These are phyloP conservation scores for Bombyx mori DNA, from an alignment of 1,140 invertebrate species.

Conservation along the genomic window DNA sequence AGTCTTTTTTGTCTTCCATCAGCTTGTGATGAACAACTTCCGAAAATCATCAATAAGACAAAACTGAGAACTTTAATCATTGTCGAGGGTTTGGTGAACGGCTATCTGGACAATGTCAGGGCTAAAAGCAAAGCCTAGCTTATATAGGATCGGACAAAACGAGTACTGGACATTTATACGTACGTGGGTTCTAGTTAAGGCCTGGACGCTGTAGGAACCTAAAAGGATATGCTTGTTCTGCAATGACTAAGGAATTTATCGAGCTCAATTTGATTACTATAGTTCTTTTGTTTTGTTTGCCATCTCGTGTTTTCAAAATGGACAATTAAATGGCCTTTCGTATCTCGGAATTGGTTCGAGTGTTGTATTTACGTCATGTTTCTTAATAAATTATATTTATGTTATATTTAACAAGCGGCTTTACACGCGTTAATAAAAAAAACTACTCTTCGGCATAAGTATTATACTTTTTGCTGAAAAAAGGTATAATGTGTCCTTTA, in stretches of 20 bases:
- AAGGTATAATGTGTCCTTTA: too few relatives aligned
- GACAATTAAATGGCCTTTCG: too few relatives aligned
- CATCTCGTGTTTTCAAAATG: too few relatives aligned
- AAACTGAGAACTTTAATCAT: constrained; percentile 2
- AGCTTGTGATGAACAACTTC: background rate
- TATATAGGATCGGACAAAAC: constrained; percentile 53
- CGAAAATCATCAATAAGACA: background rate
- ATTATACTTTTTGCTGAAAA: too few relatives aligned
- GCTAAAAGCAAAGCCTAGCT: constrained; percentile 49
- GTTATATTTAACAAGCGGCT: too few relatives aligned
- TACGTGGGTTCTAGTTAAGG: constrained; percentile 54
- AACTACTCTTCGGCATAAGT: too few relatives aligned
- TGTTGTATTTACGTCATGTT: too few relatives aligned
- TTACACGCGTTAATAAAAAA: too few relatives aligned
- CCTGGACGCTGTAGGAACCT: constrained; percentile 39
- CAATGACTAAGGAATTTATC: constrained; percentile 4
- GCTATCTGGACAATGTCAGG: constrained; percentile 56
- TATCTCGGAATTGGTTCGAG: too few relatives aligned
- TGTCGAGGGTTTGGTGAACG: constrained; percentile 20
- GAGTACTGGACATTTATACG: constrained; percentile 35
- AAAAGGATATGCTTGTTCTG: constrained; percentile 49
- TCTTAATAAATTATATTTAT: too few relatives aligned
- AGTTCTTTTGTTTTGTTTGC: constrained; percentile 1
- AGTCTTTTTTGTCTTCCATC: constrained; percentile 19
- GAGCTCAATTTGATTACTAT: constrained; percentile 8